Percentiles rank a stretch among this genome's conserved stretches.
Conservation (phyloP, 2,113 vertebrate species). For the Corydoras maculifer region DNA sequence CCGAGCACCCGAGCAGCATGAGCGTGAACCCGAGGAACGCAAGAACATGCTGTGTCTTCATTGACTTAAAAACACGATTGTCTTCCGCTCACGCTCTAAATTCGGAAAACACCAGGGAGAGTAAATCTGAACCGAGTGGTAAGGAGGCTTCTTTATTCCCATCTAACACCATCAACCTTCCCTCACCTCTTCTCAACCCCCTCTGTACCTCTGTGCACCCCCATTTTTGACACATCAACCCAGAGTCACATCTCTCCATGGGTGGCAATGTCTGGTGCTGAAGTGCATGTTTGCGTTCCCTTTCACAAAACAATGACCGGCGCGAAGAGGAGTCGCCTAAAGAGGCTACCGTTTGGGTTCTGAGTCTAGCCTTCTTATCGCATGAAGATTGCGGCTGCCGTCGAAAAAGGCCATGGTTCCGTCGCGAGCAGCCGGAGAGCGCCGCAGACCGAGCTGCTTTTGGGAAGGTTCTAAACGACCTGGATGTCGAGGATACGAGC, state of each 20-base stretch:
- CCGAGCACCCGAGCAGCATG: neutral
- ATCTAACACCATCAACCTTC: constrained; percentile 70
- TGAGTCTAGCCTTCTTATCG: no score
- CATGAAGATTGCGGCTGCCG: no score
- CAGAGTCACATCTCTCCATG: constrained; percentile 66
- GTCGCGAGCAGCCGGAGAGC: no score
- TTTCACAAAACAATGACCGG: constrained; percentile 44
- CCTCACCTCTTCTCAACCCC: constrained; percentile 56
- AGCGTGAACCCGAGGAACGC: neutral
- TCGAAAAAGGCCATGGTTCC: no score
- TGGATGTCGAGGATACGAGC: constrained; percentile 4
- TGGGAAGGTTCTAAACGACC: no score
- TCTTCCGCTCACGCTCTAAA: constrained; percentile 47
- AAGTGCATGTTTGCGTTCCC: constrained; percentile 68
- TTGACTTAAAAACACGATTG: constrained; percentile 34
- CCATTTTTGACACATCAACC: constrained; percentile 52
- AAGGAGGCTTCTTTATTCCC: constrained; percentile 77
- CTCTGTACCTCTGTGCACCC: constrained; percentile 46
- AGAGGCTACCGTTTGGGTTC: constrained; percentile 27
- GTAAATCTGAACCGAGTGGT: constrained; percentile 65
- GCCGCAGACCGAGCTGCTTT: no score
- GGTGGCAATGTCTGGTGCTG: constrained; percentile 70
- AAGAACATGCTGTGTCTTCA: constrained; percentile 43
- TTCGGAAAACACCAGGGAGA: constrained; percentile 61
- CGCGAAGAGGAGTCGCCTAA: constrained; percentile 36